Percentiles rank a stretch among this genome's conserved stretches.
These are phyloP conservation scores for Scomber colias DNA, from an alignment of 2,113 vertebrate genomes.

Conservation along the genomic window DNA sequence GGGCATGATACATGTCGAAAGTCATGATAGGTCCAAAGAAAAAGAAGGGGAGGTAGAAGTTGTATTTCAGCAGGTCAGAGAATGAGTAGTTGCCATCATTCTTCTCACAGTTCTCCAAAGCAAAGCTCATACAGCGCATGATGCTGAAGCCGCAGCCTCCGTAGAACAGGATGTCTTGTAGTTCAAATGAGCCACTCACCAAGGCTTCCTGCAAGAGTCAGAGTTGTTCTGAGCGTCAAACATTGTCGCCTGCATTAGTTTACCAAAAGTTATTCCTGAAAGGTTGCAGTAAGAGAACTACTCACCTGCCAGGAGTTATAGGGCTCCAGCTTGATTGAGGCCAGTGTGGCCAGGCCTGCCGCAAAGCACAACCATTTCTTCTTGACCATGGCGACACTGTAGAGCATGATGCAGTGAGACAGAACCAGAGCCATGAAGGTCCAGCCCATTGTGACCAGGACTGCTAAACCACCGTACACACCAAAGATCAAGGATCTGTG, in stretches of 20 bases:
- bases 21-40: conserved; percentile 99
- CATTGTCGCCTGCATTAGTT: not conserved
- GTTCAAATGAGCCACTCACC: conserved; percentile 90
- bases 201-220: conserved; percentile 78
- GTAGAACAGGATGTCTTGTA: conserved; percentile 96
- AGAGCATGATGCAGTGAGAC: conserved; percentile 92
- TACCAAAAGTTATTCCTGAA: not conserved
- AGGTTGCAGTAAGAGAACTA: not conserved
- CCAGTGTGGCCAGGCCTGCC: conserved; percentile 90
- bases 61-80: conserved; percentile 94
- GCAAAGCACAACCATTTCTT: conserved; percentile 92
- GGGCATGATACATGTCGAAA: conserved; percentile 91
- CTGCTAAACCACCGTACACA: conserved; percentile 88
- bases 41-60: conserved; percentile 99
- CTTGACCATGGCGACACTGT: conserved; percentile 88
- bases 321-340: conserved; percentile 96
- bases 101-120: conserved; percentile 90
- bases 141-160: conserved; percentile 94
- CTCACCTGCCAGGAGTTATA: conserved; percentile 95
- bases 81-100: conserved; percentile 91
- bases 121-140: conserved; percentile 97
- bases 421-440: conserved; percentile 91
- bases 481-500: conserved; percentile 93
- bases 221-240: conserved; percentile 3
- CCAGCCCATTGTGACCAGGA: conserved; percentile 92